phyloP scores from a whole-genome alignment of 2,113 vertebrate species.

The Otolemur garnettii region DNA sequence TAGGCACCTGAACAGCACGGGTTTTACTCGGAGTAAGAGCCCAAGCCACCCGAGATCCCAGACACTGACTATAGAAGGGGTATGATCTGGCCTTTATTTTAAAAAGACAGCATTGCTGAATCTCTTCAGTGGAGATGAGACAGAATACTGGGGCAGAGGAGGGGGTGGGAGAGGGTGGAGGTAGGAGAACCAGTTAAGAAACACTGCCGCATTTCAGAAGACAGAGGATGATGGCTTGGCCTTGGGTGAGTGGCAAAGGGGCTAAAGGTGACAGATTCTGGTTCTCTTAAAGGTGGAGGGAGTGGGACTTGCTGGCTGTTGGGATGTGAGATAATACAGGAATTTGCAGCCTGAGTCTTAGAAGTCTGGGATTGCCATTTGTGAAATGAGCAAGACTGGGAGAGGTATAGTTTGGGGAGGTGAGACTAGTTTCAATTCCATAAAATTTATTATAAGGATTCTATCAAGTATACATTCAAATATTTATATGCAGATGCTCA shows the following conservation, averaged over 20 bases:
- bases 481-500: conserved; percentile 3
- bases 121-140: neutral
- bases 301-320: neutral
- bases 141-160: rapidly evolving
- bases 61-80: neutral
- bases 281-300: neutral
- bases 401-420: neutral
- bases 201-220: neutral
- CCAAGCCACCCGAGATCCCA: neutral
- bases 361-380: neutral
- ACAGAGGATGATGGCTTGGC: neutral
- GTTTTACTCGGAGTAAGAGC: neutral
- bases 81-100: neutral
- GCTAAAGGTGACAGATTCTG: neutral
- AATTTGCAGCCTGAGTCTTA: neutral
- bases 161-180: neutral
- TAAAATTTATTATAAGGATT: neutral
- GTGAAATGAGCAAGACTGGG: neutral
- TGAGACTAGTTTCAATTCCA: neutral
- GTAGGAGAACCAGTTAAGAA: neutral
- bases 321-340: too few relatives aligned
- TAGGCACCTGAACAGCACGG: too few relatives aligned
- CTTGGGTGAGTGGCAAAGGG: rapidly evolving
- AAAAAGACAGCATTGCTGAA: neutral
- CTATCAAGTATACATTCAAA: conserved; percentile 20